Evolutionary conservation across 2,797 vertebrate genomes (phyloP).

Genomic region (Esox masquinongy): DNA sequence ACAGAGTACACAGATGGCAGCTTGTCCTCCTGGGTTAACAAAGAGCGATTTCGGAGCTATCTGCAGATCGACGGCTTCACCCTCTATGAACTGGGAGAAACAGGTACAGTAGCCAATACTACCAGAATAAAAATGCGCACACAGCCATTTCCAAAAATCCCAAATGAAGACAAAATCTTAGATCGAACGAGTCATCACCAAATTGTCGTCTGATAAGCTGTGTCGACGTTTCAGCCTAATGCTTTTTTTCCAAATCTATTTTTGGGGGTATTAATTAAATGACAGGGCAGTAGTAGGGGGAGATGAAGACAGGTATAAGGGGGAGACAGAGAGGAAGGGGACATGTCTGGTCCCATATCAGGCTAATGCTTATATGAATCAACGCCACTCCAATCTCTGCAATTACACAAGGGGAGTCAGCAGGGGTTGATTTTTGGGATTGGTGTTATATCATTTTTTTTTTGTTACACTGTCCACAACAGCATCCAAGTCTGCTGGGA

Average conservation of each 20-base stretch:
- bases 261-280: no score
- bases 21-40: conserved; percentile 91
- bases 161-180: no score
- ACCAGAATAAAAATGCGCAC: background rate
- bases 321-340: no score
- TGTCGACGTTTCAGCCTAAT: background rate
- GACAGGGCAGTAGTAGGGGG: no score
- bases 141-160: no score
- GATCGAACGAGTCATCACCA: background rate
- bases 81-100: conserved; percentile 95
- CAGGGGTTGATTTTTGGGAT: background rate
- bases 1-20: conserved; percentile 93
- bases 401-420: background rate
- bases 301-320: no score
- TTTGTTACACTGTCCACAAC: background rate
- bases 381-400: background rate
- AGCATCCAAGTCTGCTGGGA: background rate
- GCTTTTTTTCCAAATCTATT: no score
- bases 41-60: conserved; percentile 93
- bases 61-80: conserved; percentile 92
- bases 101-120: conserved; percentile 74
- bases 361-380: background rate
- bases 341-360: no score
- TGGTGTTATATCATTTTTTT: background rate
- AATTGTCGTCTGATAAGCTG: background rate